These are phyloP conservation scores for Arion vulgaris DNA, from an alignment of 1,140 invertebrate species.

Conservation along the genomic window DNA sequence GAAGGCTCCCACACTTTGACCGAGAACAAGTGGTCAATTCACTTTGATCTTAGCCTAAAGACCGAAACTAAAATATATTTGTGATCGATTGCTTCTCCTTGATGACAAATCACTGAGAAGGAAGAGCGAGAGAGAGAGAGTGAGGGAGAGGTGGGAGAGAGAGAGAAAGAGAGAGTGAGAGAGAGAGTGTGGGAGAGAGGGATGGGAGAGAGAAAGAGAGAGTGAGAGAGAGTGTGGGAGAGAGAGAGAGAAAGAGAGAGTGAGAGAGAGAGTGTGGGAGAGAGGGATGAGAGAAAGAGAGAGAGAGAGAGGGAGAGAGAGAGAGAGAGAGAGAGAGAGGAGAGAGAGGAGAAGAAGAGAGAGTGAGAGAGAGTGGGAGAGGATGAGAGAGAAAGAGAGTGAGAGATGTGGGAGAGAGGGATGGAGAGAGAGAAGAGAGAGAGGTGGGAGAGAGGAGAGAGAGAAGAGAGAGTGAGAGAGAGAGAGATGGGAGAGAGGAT, in stretches of 20 bases:
- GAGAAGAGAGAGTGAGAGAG: slow-evolving; percentile 31
- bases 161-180: not conserved
- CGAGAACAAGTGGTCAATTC: no score
- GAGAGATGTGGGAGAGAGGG: slow-evolving; percentile 8
- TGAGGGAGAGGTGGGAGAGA: not conserved
- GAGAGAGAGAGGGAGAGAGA: slow-evolving; percentile 14
- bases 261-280: slow-evolving; percentile 29
- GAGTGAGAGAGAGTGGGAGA: slow-evolving; percentile 9
- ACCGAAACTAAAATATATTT: no score
- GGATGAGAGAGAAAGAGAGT: not conserved
- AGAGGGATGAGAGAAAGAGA: no score
- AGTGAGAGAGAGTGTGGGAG: slow-evolving; percentile 27
- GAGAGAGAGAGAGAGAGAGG: slow-evolving; percentile 29
- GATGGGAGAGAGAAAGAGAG: slow-evolving; percentile 11
- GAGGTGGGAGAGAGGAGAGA: slow-evolving; percentile 16
- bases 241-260: slow-evolving; percentile 26
- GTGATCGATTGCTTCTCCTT: no score
- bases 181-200: not conserved
- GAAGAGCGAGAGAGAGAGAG: not conserved
- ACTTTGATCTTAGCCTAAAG: no score
- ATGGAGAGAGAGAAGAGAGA: slow-evolving; percentile 1
- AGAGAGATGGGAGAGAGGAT: slow-evolving; percentile 25
- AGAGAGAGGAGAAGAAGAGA: slow-evolving; percentile 21
- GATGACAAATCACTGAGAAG: no score
- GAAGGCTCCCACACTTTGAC: no score